These are phyloP conservation scores for Conus betulinus DNA, from an alignment of 1,140 invertebrate species.

Conservation along the genomic window DNA sequence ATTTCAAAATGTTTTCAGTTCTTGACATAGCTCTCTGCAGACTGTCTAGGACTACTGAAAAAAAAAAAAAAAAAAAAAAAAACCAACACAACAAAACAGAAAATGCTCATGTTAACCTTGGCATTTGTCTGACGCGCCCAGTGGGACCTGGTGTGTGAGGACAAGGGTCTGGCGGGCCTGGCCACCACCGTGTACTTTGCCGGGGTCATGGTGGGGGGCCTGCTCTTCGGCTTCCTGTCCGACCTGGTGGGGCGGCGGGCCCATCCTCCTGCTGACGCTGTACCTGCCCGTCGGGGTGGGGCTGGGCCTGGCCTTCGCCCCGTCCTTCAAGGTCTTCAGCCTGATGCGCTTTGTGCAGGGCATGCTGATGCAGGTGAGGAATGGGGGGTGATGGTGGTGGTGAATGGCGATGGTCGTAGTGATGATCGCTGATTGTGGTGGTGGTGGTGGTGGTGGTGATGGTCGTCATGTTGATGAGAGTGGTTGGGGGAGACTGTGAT, in stretches of 20 bases:
- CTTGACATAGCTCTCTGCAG: no score
- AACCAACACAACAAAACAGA: no score
- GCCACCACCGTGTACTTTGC: constrained; percentile 85
- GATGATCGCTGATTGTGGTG: not conserved
- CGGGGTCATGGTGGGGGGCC: constrained; percentile 87
- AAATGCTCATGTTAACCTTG: no score
- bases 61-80: no score
- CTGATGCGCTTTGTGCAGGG: constrained; percentile 64
- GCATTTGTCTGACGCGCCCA: constrained; percentile 65
- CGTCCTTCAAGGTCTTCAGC: constrained; percentile 56
- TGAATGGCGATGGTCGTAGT: not conserved
- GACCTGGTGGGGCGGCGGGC: constrained; percentile 83
- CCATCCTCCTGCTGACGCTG: constrained; percentile 79
- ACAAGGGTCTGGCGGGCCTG: constrained; percentile 82
- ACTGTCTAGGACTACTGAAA: no score
- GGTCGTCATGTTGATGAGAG: no score
- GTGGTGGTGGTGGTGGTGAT: no score
- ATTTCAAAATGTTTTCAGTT: no score
- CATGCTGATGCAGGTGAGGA: constrained; percentile 63
- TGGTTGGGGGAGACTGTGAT: no score
- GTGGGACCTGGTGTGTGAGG: constrained; percentile 88
- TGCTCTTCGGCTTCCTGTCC: constrained; percentile 83
- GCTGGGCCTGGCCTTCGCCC: constrained; percentile 76
- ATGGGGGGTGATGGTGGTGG: not conserved
- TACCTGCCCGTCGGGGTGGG: constrained; percentile 77